Evolutionary conservation across 2,888 invertebrate genomes (phyloP), one percentile per base, ranked within the genome.

Genomic region (Adelphocoris suturalis): DNA sequence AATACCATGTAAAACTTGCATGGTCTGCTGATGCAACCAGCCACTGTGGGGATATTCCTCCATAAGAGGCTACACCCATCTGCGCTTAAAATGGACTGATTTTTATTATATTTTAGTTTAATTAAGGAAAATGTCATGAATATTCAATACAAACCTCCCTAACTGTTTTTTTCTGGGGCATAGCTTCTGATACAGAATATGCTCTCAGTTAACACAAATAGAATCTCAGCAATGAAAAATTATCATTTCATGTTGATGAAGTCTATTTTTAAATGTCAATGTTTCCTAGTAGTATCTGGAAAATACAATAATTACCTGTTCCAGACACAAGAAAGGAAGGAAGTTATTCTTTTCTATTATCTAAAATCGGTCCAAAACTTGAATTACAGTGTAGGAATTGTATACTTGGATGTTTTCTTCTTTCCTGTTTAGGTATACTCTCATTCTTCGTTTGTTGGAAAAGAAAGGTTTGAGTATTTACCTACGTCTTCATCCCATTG

Each of bases 1-100:
- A 97, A 93, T 96, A 96, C 93, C 96, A 96, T 92, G 95, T 98
- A 81, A 93, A 94, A 89, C 93, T 95, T 81, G 91, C 92, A 27
- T 91, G 91, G 92, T 90, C 91, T 3, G 84, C 90, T 27, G 91
- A 91, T 82, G 87, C 90, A 37, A 84, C 91, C 11, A 91, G 91
- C 47, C 87, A 90, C 37, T 92, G 92, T 90, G 91, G 91, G 37
- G 89, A 91, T 28, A 80, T 90, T 48, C 90, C 91, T 61, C 90
- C 90, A 52, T 91, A 90, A 89, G 81, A 90, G n/a, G n/a, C 27
- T 47, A 87, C n/a, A 81, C 28, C 37, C 61, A 46, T 85, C 48
- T 47, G 81, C 46, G 23, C 37, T 89, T 89, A 52, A 19, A 68
- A 61, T 11, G 89, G 89, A 89, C 89, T 89, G 89, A 84, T 81